Conservation (phyloP, 2,888 invertebrate species). For the Epinotia demarniana region DNA sequence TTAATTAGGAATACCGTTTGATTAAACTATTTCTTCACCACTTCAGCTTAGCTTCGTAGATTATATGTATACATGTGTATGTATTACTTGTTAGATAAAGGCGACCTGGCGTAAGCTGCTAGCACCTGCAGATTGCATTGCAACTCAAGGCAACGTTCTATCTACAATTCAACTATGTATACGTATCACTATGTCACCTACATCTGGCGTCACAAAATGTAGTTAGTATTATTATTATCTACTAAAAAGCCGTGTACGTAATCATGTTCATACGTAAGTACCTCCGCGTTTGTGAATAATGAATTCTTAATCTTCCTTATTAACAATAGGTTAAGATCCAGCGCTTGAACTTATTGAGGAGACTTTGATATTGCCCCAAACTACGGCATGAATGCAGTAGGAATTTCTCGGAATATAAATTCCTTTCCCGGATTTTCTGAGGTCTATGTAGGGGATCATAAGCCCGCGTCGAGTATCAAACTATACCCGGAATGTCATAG, state of each 20-base stretch:
- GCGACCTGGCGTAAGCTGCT: neutral
- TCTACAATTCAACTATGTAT: neutral
- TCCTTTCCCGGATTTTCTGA: neutral
- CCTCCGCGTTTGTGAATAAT: neutral
- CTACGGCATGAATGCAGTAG: neutral
- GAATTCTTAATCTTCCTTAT: neutral
- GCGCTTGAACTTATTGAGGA: neutral
- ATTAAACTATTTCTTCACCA: neutral
- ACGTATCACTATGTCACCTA: neutral
- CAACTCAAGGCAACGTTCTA: neutral
- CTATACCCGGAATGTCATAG: neutral
- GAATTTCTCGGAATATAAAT: neutral
- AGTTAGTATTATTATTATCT: neutral
- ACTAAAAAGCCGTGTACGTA: too few species aligned
- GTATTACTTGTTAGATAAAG: conserved; percentile 5
- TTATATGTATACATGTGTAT: neutral
- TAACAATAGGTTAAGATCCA: neutral
- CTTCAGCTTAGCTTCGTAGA: neutral
- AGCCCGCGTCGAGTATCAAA: neutral
- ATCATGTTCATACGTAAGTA: too few species aligned
- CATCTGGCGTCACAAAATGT: neutral
- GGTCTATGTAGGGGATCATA: neutral
- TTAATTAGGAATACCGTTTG: neutral
- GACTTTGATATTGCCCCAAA: neutral
- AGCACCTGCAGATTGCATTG: conserved; percentile 10